Base-by-base conservation (phyloP, 2,888 invertebrate genomes). In the Lymantria dispar region DNA sequence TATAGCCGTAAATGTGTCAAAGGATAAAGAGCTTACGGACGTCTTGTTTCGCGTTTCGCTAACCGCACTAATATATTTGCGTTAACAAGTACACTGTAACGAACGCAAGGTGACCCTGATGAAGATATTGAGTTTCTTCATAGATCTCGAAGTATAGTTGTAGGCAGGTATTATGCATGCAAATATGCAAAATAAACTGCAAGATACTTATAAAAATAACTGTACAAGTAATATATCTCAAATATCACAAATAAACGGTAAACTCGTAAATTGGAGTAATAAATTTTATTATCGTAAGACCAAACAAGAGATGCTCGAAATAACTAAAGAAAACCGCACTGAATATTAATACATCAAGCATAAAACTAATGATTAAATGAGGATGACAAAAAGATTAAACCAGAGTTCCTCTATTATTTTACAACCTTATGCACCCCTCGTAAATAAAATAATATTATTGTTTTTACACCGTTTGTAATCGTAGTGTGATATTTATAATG, bases 21-120 rank as follows among this genome's bases (percentile, higher is more conserved):
- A 74, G 75, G 69, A 83, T 79, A 78, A 70, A 71, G 60, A 53
- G 58, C 69, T 70, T 79, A 78, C 60, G 33, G 50, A 31, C 52
- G 10, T 31, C 45, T 50, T 43, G 61, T 59, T 57, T 59, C 52
- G 57, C 52, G 58, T 63, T 59, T 59, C 48, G 58, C 47, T 48
- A 64, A 57, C 58, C 69, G 68, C 68, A 73, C 38, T 46, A 48
- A 62, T 48, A 64, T 61, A 43, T 47, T 63, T 70, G 64, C 60
- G 55, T 47, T 60, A 59, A 58, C 62, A 61, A 70, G 64, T 75
- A 72, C 69, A 72, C 56, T 67, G 72, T 60, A 71, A 71, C 74
- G 56, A 80, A 84, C 79, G 72, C 72, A 80, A 83, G 83, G 81
- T 83, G 85, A 85, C 85, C 83, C 66, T 78, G 72, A 63, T 62